Percentiles rank a stretch among this genome's conserved stretches.
These are phyloP conservation scores for Diarsia mendica DNA, from an alignment of 2,888 invertebrate genomes.

Conservation along the genomic window DNA sequence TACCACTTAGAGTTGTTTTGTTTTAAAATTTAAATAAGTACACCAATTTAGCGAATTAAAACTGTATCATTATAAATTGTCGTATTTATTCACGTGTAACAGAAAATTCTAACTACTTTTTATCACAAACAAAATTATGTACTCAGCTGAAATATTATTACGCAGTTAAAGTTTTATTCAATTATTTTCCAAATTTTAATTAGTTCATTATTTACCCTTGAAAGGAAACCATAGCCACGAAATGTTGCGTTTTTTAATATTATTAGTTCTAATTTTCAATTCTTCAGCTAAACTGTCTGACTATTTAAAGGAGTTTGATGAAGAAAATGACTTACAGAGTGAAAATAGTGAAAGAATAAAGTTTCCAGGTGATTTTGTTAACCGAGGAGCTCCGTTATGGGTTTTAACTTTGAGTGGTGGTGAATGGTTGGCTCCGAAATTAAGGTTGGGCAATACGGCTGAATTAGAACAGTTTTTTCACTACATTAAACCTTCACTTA, in stretches of 20 bases:
- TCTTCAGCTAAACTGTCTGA: constrained; percentile 37
- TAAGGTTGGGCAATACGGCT: constrained; percentile 64
- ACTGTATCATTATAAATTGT: background rate
- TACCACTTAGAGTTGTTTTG: background rate
- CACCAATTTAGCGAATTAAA: background rate
- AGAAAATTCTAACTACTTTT: constrained; percentile 12
- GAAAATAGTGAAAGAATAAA: background rate
- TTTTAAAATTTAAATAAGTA: background rate
- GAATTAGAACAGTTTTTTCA: constrained; percentile 68
- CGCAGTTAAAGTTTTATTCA: constrained; percentile 24
- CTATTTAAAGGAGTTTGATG: background rate
- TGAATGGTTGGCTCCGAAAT: constrained; percentile 64
- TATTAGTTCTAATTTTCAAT: constrained; percentile 38
- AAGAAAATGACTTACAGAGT: constrained; percentile 7
- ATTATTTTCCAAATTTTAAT: constrained; percentile 15
- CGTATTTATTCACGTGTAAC: background rate
- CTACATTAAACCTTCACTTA: constrained; percentile 1
- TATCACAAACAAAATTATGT: constrained; percentile 33
- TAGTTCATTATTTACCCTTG: constrained; percentile 36
- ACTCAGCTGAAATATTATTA: constrained; percentile 49
- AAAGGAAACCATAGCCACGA: constrained; percentile 23
- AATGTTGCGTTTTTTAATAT: constrained; percentile 43
- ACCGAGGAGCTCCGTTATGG: constrained; percentile 67
- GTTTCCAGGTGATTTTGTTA: constrained; percentile 29
- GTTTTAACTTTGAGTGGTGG: constrained; percentile 70